Percentiles rank a stretch among this genome's conserved stretches.
Conservation (phyloP, 2,797 vertebrate species). For the Hemibagrus guttatus region DNA sequence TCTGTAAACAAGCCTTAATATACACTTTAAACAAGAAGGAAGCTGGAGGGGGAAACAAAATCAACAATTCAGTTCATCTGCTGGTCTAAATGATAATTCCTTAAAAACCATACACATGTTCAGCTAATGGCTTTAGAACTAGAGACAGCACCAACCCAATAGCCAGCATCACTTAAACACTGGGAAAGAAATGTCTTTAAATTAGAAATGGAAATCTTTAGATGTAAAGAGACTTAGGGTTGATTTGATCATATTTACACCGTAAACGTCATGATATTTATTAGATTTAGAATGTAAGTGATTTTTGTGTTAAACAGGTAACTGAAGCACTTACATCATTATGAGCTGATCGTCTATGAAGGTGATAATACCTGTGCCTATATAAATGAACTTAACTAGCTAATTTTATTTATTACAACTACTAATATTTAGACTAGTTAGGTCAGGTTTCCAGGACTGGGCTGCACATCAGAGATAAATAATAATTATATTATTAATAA, state of each 20-base stretch:
- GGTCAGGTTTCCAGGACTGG: neutral
- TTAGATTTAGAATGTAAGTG: neutral
- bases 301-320: neutral
- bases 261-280: neutral
- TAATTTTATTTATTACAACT: neutral
- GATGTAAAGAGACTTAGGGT: neutral
- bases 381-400: neutral
- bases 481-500: no score
- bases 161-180: neutral
- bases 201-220: neutral
- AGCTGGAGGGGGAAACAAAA: no score
- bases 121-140: neutral
- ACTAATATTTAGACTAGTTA: neutral
- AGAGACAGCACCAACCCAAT: neutral
- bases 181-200: neutral
- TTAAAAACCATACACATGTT: neutral
- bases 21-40: neutral
- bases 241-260: neutral
- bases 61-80: neutral
- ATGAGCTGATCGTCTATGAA: no score
- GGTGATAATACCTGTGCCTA: neutral
- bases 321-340: neutral
- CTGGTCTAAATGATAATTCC: neutral
- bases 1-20: neutral
- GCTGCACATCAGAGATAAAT: neutral